phyloP scores from a whole-genome alignment of 1,140 invertebrate species.

The Coboldia fuscipes region DNA sequence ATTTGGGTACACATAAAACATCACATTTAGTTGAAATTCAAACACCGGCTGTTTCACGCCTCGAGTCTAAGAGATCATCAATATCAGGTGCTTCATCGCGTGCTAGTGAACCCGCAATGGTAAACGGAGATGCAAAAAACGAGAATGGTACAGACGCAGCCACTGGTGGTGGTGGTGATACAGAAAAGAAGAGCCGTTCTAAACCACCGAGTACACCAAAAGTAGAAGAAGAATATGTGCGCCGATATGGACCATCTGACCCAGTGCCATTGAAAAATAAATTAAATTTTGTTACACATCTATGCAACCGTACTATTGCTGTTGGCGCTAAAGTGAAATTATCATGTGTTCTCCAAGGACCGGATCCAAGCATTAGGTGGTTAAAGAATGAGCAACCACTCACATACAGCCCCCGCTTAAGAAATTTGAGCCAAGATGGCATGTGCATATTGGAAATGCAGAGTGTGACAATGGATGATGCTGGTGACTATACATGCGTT shows the following conservation, averaged over 20 bases:
- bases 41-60: no score
- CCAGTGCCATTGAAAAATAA: slow-evolving; percentile 14
- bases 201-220: slow-evolving; percentile 10
- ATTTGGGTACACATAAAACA: slow-evolving; percentile 15
- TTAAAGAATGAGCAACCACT: slow-evolving; percentile 17
- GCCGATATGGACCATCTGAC: slow-evolving; percentile 11
- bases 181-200: slow-evolving; percentile 1
- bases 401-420: slow-evolving; percentile 11
- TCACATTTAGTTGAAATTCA: slow-evolving; percentile 19
- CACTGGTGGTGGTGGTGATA: slow-evolving; percentile 1
- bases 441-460: slow-evolving; percentile 29
- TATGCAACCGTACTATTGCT: slow-evolving; percentile 18
- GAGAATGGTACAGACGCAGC: slow-evolving; percentile 5
- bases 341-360: slow-evolving; percentile 16
- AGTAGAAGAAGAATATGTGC: slow-evolving; percentile 10
- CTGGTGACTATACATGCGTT: slow-evolving; percentile 23
- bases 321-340: slow-evolving; percentile 19
- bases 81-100: no score
- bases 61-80: no score
- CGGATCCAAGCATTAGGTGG: slow-evolving; percentile 16
- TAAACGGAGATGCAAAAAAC: slow-evolving; percentile 8
- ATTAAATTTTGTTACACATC: slow-evolving; percentile 17
- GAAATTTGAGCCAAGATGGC: slow-evolving; percentile 20
- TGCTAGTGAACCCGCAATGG: slow-evolving; percentile 10
- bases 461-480: slow-evolving; percentile 15